phyloP scores from a whole-genome alignment of 2,113 vertebrate species.

The Pteronura brasiliensis region DNA sequence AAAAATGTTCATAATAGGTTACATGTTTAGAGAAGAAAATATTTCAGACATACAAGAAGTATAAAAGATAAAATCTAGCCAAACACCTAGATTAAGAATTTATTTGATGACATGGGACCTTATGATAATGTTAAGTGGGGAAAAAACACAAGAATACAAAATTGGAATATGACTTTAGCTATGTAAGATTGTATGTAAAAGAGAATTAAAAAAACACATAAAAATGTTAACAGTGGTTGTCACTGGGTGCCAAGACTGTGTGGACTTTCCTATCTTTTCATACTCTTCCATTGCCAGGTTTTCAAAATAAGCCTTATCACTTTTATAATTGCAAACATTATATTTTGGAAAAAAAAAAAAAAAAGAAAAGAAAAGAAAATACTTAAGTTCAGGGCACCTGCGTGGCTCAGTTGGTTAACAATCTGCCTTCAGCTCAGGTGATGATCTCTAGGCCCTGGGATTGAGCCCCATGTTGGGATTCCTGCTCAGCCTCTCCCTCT shows the following conservation, averaged over 20 bases:
- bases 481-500: neutral
- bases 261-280: neutral
- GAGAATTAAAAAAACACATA: neutral
- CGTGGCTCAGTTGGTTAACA: neutral
- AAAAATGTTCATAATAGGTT: neutral
- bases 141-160: neutral
- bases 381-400: neutral
- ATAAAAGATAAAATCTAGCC: neutral
- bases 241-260: neutral
- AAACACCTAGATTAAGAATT: neutral
- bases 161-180: neutral
- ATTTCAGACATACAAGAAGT: constrained; percentile 8
- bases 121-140: neutral
- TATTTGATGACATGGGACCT: neutral
- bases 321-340: constrained; percentile 3
- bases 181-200: neutral
- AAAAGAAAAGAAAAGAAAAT: neutral
- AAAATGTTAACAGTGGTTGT: neutral
- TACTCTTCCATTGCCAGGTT: neutral
- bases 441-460: neutral
- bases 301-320: neutral
- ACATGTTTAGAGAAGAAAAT: neutral
- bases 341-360: neutral
- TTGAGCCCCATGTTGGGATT: neutral
- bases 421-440: neutral